Percentiles rank a stretch among this genome's conserved stretches.
Conservation (phyloP, 2,888 invertebrate genomes). For the Morinoia aosen region DNA sequence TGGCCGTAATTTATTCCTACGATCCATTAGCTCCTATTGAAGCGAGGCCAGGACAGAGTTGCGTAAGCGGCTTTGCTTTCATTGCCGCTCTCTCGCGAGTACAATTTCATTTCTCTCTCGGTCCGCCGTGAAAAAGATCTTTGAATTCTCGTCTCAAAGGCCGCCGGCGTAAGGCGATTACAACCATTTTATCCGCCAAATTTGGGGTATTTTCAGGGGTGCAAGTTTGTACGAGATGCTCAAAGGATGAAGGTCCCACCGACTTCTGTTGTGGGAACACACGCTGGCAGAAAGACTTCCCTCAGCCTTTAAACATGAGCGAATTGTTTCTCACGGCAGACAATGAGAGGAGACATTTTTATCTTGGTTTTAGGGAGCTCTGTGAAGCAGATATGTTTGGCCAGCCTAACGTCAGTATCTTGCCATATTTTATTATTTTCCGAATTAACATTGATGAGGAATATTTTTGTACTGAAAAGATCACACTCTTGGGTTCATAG, state of each 20-base stretch:
- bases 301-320: background rate
- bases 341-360: too few relatives aligned
- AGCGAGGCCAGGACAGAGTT: background rate
- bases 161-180: background rate
- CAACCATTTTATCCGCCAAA: background rate
- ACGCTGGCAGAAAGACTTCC: background rate
- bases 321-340: background rate
- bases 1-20: background rate
- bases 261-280: background rate
- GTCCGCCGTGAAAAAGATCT: background rate
- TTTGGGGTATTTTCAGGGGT: background rate
- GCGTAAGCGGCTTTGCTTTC: conserved; percentile 10
- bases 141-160: background rate
- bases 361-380: too few relatives aligned
- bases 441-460: too few relatives aligned
- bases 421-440: too few relatives aligned
- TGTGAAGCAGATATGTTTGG: too few relatives aligned
- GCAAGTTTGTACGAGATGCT: background rate
- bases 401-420: too few relatives aligned
- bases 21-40: conserved; percentile 35
- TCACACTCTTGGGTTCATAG: background rate
- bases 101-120: background rate
- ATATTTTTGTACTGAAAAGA: background rate
- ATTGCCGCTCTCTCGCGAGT: background rate
- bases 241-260: background rate